Base-by-base conservation (phyloP, 2,797 vertebrate species). In the Luscinia luscinia region DNA sequence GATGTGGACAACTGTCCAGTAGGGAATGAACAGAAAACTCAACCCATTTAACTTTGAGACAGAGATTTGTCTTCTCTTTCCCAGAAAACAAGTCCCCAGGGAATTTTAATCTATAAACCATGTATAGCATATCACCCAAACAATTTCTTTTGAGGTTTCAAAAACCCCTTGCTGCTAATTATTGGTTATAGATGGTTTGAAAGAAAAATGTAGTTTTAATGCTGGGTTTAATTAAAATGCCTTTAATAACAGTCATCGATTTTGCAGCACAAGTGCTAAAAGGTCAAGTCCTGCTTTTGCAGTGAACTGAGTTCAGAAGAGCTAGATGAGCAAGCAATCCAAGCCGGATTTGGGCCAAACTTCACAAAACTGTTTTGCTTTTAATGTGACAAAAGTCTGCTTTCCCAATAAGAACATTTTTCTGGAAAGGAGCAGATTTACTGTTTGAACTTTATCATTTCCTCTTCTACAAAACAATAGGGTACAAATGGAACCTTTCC, bases 201-300 rank as follows among this genome's bases (percentile, higher is more conserved):
- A 88, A 75, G 89, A 97, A 96, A 96, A 95, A 95, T 76, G 74
- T 62, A 21, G 74, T 89, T 96, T 94, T 91, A 96, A 93, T 86
- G 74, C 96, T 97, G 96, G 85, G 73, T 96, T 96, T 97, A 96
- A 97, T 97, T 97, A 97, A 97, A 97, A 97, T 97, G 77, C 94
- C 89, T 97, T 91, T 95, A 95, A 78, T 95, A 97, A 90, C 81
- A 94, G 96, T 94, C 69, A 94, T 95, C 64, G 40, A 74, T 96
- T 96, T 97, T 96, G 93, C 67, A 95, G 79, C 73, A 75, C 82
- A 90, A 97, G 89, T 78, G 70, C 62, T 83, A 89, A 89, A 94
- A 93, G 92, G 61, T 74, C 58, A 91, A 77, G 84, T 80, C 21
- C 49, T 91, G 5, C 70, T 84, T 95, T 83, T 94, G 70, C 76